Evolutionary conservation across 2,797 vertebrate genomes (phyloP), one percentile per base, ranked within the genome.

Genomic region (Sebastiscus tertius): DNA sequence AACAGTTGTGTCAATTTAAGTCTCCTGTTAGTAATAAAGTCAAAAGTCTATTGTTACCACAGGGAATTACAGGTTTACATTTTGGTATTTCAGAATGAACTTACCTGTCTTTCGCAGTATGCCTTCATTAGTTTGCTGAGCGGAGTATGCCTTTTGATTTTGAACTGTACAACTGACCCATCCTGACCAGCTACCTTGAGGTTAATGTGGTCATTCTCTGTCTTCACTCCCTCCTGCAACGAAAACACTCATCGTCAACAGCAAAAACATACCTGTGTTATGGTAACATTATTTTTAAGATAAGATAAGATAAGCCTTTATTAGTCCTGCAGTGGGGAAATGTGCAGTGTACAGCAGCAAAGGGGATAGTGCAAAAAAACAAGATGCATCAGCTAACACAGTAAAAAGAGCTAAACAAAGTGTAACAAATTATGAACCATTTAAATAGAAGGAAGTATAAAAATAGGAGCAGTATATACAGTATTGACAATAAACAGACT

Each of bases 121-220:
- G 96, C 97, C 87, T 97, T 97, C 98, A 99, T 98, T 61, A 98
- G 94, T 95, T 97, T 98, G 96, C 94, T 96, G 87, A 98, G 96
- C 0, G 97, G 97, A 6, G 97, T 97, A 84, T 97, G 97, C 84
- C 97, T 95, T 91, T 97, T 98, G 87, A 97, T 98, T 90, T 98
- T 97, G 88, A 99, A 98, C 89, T 97, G 97, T 87, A 97, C 97
- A 36, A 97, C 96, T 0, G 97, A 98, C 22, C 97, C 97, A 68
- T 97, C 97, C 92, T 97, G 97, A 54, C 96, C 97, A 0, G 96
- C 97, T 74, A 97, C 97, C 86, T 97, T 99, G 46, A 99, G 96
- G 87, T 97, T 97, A 79, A 98, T 97, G 91, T 97, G 97, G 80
- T 98, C 97, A 1, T 97, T 97, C 94, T 98, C 97, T 0, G 96